Percentiles rank a stretch among this genome's conserved stretches.
phyloP scores from a whole-genome alignment of 2,113 vertebrate genomes.

The Neodontobutis hainanensis region DNA sequence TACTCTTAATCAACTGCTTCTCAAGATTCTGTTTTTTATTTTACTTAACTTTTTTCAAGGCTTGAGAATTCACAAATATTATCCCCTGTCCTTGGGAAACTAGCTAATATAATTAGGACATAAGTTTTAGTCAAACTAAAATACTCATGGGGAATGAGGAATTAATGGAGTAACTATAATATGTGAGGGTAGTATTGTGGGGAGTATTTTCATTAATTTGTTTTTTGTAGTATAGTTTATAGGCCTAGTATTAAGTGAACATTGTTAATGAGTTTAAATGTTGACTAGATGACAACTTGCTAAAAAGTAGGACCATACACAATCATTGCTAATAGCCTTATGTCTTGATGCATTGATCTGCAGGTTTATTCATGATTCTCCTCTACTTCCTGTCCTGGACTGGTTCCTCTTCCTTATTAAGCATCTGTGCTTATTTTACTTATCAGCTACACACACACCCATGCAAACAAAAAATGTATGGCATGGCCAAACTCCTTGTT shows the following conservation, averaged over 20 bases:
- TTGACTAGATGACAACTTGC: too few species aligned
- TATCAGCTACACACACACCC: background rate
- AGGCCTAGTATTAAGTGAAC: background rate
- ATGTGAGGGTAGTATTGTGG: constrained; percentile 17
- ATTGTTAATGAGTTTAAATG: too few species aligned
- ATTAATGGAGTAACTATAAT: constrained; percentile 9
- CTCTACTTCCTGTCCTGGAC: background rate
- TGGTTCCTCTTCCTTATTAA: constrained; percentile 33
- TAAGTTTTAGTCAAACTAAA: constrained; percentile 5
- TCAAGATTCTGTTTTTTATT: background rate
- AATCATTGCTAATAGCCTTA: background rate
- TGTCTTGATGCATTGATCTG: background rate
- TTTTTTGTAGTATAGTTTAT: background rate
- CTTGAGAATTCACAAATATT: background rate
- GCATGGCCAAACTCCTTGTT: background rate
- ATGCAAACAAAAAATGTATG: constrained; percentile 19
- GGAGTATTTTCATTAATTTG: constrained; percentile 5
- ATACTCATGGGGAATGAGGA: background rate
- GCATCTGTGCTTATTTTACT: background rate
- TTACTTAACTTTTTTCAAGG: too few species aligned
- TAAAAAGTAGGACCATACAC: too few species aligned
- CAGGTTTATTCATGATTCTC: background rate
- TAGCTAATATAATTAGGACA: background rate
- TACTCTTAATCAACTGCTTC: background rate
- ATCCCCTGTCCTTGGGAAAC: constrained; percentile 4